Percentiles rank a stretch among this genome's conserved stretches.
These are phyloP conservation scores for Neosalanx taihuensis DNA, from an alignment of 2,797 vertebrate species.

Conservation along the genomic window DNA sequence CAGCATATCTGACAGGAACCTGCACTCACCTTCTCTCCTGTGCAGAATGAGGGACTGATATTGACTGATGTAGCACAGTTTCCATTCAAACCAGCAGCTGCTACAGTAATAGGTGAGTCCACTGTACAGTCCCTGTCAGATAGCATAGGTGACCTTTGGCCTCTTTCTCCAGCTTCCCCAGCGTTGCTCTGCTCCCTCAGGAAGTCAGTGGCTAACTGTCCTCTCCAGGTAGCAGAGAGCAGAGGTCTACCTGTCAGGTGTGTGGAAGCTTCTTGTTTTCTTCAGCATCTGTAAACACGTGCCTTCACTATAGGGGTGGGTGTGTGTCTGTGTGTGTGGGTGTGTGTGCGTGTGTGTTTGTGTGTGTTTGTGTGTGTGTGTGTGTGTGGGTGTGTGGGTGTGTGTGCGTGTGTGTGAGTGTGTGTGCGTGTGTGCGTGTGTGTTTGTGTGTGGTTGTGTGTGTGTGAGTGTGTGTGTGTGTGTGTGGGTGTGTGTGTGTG, in stretches of 20 bases:
- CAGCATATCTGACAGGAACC: conserved; percentile 43
- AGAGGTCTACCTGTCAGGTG: conserved; percentile 51
- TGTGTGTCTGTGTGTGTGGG: too few species aligned
- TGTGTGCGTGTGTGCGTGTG: background rate
- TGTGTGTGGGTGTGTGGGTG: too few species aligned
- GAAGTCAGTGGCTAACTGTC: conserved; percentile 53
- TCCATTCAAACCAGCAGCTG: too few species aligned
- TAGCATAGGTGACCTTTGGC: too few species aligned
- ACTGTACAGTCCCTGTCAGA: too few species aligned
- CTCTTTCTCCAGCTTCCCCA: conserved; percentile 29
- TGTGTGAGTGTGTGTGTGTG: too few species aligned
- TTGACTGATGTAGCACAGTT: too few species aligned
- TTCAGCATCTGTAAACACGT: conserved; percentile 16
- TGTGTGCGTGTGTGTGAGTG: conserved; percentile 7
- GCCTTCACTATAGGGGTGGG: conserved; percentile 19
- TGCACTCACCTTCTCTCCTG: conserved; percentile 1
- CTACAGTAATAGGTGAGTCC: too few species aligned
- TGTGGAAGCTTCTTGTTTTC: conserved; percentile 42
- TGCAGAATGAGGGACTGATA: background rate
- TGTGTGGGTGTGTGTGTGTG: too few species aligned
- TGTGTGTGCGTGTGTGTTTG: too few species aligned
- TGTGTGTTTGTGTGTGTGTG: too few species aligned
- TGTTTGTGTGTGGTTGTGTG: too few species aligned
- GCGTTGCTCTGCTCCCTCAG: conserved; percentile 40
- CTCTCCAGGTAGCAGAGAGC: conserved; percentile 45